Conservation (phyloP, 2,888 invertebrate species). For the Penaeus monodon region DNA sequence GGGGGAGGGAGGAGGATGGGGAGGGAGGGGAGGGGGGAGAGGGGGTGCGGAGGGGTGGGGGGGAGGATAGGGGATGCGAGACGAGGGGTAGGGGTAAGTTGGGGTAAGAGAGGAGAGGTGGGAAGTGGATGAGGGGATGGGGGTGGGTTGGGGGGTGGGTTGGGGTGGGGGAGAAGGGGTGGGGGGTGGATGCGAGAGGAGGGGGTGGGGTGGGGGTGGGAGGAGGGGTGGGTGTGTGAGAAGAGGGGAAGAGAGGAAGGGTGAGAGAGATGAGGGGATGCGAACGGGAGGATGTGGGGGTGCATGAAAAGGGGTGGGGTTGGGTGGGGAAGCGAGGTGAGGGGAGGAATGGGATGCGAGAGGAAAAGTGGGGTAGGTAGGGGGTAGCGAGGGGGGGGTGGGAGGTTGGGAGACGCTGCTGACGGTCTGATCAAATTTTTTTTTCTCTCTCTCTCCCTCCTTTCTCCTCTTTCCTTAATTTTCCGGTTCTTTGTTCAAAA, state of each 20-base stretch:
- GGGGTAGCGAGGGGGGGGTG: background rate
- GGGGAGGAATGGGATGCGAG: background rate
- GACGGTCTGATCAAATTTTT: background rate
- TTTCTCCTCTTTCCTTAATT: background rate
- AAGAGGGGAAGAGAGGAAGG: no score
- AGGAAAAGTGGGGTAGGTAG: background rate
- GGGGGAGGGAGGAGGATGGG: no score
- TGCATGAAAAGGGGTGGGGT: background rate
- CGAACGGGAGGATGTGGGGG: background rate
- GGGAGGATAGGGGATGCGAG: background rate
- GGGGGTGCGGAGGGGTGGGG: background rate
- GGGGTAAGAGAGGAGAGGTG: background rate
- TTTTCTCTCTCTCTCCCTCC: conserved; percentile 1
- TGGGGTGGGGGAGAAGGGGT: background rate
- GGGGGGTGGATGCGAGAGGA: background rate
- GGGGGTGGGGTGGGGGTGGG: no score
- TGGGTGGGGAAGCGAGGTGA: background rate
- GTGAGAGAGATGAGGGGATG: no score
- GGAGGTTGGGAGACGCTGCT: background rate
- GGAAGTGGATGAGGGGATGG: no score
- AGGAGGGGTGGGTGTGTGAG: no score
- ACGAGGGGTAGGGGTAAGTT: no score
- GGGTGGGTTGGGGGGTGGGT: no score
- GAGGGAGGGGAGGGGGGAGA: background rate
- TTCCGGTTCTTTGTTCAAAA: background rate